Evolutionary conservation across 2,797 vertebrate genomes (phyloP).

Genomic region (Anguilla pacifica): DNA sequence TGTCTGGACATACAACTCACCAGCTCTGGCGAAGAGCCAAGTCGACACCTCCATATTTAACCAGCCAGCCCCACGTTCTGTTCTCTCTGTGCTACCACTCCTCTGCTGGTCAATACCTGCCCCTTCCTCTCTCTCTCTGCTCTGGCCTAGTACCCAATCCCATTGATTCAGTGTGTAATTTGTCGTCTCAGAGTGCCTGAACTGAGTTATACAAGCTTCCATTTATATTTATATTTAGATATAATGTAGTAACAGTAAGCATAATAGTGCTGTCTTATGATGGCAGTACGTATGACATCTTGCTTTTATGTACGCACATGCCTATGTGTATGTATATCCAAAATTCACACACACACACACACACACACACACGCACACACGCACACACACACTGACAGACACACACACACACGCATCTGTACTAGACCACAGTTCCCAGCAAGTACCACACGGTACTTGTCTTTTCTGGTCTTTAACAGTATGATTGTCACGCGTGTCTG

Average conservation of each 20-base stretch:
- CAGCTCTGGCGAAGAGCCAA: slow-evolving; percentile 29
- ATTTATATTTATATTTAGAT: neutral
- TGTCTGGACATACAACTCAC: slow-evolving; percentile 48
- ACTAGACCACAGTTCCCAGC: neutral
- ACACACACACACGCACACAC: neutral
- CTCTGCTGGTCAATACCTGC: neutral
- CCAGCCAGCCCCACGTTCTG: neutral
- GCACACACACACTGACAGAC: neutral
- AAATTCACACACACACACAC: too few species aligned
- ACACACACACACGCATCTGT: neutral
- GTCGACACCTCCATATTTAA: neutral
- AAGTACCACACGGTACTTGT: neutral
- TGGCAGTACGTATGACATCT: neutral
- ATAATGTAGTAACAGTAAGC: neutral
- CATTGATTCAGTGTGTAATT: neutral
- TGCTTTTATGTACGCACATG: neutral
- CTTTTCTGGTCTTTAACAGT: neutral
- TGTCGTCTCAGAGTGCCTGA: neutral
- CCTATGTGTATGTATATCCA: neutral
- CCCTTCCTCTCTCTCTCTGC: neutral
- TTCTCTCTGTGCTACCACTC: slow-evolving; percentile 29
- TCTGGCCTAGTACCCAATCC: neutral
- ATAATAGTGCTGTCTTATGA: neutral
- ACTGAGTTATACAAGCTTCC: neutral
- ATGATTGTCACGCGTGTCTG: neutral